Evolutionary conservation across 2,888 invertebrate species (phyloP).

Genomic region (Pasiphila rectangulata): DNA sequence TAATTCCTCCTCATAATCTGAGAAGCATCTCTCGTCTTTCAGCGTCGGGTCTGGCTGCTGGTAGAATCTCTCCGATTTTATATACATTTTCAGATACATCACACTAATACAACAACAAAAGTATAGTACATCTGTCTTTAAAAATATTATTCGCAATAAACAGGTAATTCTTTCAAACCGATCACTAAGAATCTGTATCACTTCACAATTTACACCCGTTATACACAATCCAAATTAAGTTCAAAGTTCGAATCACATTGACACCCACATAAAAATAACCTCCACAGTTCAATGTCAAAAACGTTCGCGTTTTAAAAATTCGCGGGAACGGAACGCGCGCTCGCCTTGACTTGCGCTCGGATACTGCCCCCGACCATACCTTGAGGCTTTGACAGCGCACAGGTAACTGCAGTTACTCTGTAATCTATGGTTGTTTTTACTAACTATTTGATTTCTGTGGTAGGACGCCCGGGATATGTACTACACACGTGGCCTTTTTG

Average conservation of each 20-base stretch:
- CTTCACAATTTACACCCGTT: conserved; percentile 1
- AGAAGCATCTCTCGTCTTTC: conserved; percentile 64
- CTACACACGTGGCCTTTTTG: conserved; percentile 34
- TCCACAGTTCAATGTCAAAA: conserved; percentile 19
- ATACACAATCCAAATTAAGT: conserved; percentile 14
- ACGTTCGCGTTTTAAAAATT: conserved; percentile 16
- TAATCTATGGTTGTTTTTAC: not conserved
- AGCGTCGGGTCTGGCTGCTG: conserved; percentile 64
- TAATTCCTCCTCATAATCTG: conserved; percentile 68
- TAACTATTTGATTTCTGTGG: conserved; percentile 26
- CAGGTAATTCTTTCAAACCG: not conserved
- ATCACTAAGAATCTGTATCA: not conserved
- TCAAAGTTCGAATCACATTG: conserved; percentile 16
- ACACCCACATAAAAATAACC: conserved; percentile 18
- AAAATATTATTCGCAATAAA: not conserved
- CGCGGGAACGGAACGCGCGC: conserved; percentile 49
- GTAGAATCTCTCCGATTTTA: conserved; percentile 72
- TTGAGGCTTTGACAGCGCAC: conserved; percentile 56
- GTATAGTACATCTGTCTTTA: conserved; percentile 23
- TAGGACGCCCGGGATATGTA: conserved; percentile 39
- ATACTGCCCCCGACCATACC: conserved; percentile 62
- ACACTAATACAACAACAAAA: conserved; percentile 33
- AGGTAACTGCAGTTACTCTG: conserved; percentile 39
- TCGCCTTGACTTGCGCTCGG: conserved; percentile 56
- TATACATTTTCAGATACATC: conserved; percentile 75